These are phyloP conservation scores for Acrossocheilus wenchowensis DNA, from an alignment of 2,797 vertebrate genomes.

Conservation along the genomic window DNA sequence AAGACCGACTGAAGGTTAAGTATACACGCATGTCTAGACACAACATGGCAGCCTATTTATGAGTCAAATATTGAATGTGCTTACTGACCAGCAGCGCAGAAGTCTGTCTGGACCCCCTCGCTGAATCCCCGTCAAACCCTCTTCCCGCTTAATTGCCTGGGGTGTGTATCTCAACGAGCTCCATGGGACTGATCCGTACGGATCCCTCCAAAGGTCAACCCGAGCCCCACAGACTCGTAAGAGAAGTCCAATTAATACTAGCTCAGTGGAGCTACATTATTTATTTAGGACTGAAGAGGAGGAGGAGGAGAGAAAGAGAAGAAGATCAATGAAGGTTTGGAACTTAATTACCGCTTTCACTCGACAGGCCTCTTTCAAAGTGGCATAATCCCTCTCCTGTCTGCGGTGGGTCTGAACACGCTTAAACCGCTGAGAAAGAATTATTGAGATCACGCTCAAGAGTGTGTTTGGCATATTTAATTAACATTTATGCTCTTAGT, in stretches of 20 bases:
- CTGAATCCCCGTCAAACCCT: constrained; percentile 36
- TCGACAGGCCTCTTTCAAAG: constrained; percentile 71
- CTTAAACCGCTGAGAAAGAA: constrained; percentile 50
- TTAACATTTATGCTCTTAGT: background rate
- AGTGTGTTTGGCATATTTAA: constrained; percentile 23
- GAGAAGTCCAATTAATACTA: constrained; percentile 80
- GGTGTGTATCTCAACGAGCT: constrained; percentile 57
- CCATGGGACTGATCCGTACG: constrained; percentile 62
- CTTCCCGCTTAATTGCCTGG: constrained; percentile 58
- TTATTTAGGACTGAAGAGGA: constrained; percentile 74
- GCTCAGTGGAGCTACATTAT: constrained; percentile 74
- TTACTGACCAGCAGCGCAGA: constrained; percentile 19
- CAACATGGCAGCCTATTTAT: constrained; percentile 17
- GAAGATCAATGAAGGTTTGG: constrained; percentile 79
- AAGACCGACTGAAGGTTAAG: background rate
- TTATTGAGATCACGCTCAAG: constrained; percentile 24
- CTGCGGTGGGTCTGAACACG: constrained; percentile 49
- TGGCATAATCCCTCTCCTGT: constrained; percentile 66
- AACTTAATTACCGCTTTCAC: constrained; percentile 78
- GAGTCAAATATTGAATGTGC: constrained; percentile 3
- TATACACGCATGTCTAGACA: background rate
- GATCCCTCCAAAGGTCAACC: constrained; percentile 72
- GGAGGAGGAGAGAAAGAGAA: constrained; percentile 62
- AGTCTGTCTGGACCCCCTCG: constrained; percentile 20
- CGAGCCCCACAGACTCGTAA: constrained; percentile 69